phyloP scores from a whole-genome alignment of 2,113 vertebrate genomes.

The Pavo muticus region DNA sequence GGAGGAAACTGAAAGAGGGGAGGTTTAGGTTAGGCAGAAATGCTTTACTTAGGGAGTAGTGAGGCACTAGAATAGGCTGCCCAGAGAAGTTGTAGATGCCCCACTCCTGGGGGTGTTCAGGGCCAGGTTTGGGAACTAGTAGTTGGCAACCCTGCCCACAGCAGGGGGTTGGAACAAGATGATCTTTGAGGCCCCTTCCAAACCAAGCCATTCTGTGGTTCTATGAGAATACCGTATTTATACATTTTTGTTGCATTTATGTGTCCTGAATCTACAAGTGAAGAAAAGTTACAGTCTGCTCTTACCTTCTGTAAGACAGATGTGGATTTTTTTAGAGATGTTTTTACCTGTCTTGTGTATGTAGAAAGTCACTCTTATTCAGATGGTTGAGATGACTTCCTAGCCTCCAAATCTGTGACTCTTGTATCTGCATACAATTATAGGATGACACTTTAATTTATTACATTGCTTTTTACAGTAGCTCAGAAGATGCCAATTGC shows the following conservation, averaged over 20 bases:
- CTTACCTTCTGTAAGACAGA: neutral
- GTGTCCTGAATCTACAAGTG: neutral
- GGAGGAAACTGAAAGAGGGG: too few relatives aligned
- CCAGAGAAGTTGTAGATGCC: too few relatives aligned
- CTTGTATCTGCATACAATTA: neutral
- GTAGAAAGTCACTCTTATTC: neutral
- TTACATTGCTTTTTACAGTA: neutral
- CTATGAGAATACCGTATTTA: neutral
- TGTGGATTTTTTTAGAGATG: neutral
- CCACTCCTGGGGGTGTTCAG: too few relatives aligned
- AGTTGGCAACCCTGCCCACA: too few relatives aligned
- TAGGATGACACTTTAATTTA: neutral
- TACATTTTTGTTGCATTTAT: neutral
- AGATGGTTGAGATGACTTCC: neutral
- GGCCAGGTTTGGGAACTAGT: too few relatives aligned
- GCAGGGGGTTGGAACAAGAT: too few relatives aligned
- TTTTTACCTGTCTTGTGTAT: neutral
- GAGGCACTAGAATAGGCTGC: too few relatives aligned
- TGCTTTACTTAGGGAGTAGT: too few relatives aligned
- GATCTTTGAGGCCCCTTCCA: too few relatives aligned
- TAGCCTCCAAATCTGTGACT: neutral
- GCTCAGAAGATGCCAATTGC: neutral
- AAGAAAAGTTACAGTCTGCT: neutral
- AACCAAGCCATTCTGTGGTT: too few relatives aligned
- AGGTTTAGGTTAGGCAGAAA: too few relatives aligned